Base-by-base conservation (phyloP, 2,888 invertebrate genomes). In the Lagria hirta region DNA sequence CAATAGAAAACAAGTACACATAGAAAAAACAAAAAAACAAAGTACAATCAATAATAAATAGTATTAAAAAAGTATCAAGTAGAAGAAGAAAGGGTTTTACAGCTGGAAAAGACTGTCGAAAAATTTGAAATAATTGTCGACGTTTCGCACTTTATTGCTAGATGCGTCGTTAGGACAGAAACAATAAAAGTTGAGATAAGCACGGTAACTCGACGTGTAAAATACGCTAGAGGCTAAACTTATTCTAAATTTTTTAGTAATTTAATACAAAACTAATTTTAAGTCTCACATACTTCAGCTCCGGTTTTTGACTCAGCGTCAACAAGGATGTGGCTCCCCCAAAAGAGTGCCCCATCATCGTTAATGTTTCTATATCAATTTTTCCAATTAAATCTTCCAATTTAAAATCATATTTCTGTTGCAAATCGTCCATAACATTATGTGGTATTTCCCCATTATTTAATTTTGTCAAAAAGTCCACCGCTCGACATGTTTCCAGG, bases 331-430 rank as follows among this genome's bases (percentile, higher is more conserved):
- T 79, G 3, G 80, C 78, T 2, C 78, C 83, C 4, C 84, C 84
- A 66, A 84, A 83, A 0, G 82, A 83, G 64, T 83, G 83, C 2
- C 84, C 84, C 54, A 76, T 75, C 46, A 82, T 69, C 1, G 75
- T 68, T 1, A 75, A 57, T 45, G 65, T 68, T 3, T 71, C 63
- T 7, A 75, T 32, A 57, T 79, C 76, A 34, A 79, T 61, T 17
- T 68, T 60, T 3, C 69, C 74, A 6, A 64, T 60, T 4, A 72
- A 58, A 66, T 75, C 64, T 5, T 52, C 43, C 14, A 69, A 51
- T 13, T 60, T 52, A 43, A 72, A 71, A 3, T 55, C 44, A 7
- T 50, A 48, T 10, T 57, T 34, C 17, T 43, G 42, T 17, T 60
- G 61, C 1, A 62, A 48, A 42, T 69, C 61, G 38, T 71, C 68